phyloP scores from a whole-genome alignment of 1,140 invertebrate genomes.

The Pachypsylla venusta region DNA sequence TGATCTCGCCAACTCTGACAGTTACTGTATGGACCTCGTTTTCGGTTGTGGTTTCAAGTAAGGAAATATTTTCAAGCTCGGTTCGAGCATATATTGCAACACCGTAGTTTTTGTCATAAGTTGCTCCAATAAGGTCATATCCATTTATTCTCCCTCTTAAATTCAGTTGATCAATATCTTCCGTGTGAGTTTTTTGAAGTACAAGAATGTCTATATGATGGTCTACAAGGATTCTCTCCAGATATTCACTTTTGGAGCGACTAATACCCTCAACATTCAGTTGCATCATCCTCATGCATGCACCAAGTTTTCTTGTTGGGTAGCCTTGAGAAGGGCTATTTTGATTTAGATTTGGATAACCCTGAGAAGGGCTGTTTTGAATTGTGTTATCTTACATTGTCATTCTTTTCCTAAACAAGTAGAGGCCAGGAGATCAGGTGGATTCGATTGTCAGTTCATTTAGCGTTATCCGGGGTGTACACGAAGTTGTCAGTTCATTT shows the following conservation, averaged over 20 bases:
- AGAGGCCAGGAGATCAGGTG: background rate
- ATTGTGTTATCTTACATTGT: background rate
- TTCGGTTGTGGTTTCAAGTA: background rate
- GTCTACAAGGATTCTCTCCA: background rate
- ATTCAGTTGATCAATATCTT: background rate
- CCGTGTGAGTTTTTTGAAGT: slow-evolving; percentile 8
- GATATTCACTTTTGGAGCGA: background rate
- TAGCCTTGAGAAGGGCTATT: too few species aligned
- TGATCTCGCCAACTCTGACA: background rate
- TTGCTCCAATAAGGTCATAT: slow-evolving; percentile 6
- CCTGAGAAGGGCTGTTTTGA: slow-evolving; percentile 1
- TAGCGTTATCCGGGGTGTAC: too few species aligned
- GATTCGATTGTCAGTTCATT: background rate
- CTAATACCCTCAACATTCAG: slow-evolving; percentile 10
- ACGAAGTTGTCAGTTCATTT: too few species aligned
- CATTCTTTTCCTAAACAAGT: background rate
- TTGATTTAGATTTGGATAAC: too few species aligned
- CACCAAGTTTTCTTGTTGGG: background rate
- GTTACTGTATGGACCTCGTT: background rate
- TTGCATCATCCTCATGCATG: slow-evolving; percentile 5
- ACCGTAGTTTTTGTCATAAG: slow-evolving; percentile 5
- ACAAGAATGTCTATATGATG: slow-evolving; percentile 8
- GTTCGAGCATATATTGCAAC: background rate
- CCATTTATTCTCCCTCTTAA: background rate
- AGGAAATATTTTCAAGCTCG: background rate